Base-by-base conservation (phyloP, 1,140 invertebrate species). In the Apolygus lucorum region DNA sequence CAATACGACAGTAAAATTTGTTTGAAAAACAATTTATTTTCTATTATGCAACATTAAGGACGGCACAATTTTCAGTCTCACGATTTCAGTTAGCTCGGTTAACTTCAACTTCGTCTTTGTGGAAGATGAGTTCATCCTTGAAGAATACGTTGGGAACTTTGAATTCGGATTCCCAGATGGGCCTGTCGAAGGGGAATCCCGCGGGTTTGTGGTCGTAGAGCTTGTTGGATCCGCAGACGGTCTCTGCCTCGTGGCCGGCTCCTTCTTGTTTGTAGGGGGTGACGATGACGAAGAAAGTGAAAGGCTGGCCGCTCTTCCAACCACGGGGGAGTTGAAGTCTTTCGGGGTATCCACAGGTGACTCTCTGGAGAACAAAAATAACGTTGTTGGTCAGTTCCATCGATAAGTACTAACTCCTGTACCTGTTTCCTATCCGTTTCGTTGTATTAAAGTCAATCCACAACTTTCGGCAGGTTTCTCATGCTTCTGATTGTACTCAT, bases 261-360 rank as follows among this genome's bases (percentile, higher is more conserved):
- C 59, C 25, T 17, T 25, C 59, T 2, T 52, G 52, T 8, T 63
- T 64, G 62, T 49, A 59, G 11, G 84, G 83, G 72, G 82, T 84
- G 21, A 88, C 83, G 69, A 86, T 81, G 14, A 88, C 84, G 78
- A 83, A 87, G 69, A 90, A 77, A 72, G 86, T 83, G 79, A 83
- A 87, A 26, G 83, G 76, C 75, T 84, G 81, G 72, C 89, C 88
- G 70, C 82, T 83, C 70, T 81, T 78, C 69, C 80, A 84, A 73
- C 88, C 89, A 74, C 82, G 87, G 25, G 89, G 88, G 71, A 91
- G 75, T 70, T 89, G 79, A 27, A 89, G 77, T 66, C 86, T 82
- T 27, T 83, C 79, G n/a, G 87, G 87, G 74, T 85, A 82, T 13
- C 82, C 83, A 71, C 81, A 84, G 67, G 28, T 49, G 4, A 63